Base-by-base conservation (phyloP, 1,140 invertebrate species). In the Drosophila bocqueti region DNA sequence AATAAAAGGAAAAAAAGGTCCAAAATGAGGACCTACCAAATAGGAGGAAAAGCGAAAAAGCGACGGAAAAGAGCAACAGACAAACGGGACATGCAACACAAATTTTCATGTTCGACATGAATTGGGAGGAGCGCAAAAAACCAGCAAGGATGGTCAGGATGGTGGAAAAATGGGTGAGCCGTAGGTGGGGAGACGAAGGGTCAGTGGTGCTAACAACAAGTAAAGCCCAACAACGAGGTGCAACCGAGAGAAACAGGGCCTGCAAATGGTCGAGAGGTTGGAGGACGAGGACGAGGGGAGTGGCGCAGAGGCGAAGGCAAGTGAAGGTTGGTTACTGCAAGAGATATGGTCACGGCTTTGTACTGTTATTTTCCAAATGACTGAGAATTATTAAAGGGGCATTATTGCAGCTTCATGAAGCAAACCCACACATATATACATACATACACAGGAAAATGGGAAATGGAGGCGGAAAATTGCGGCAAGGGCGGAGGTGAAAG, bases 361-460 rank as follows among this genome's bases (percentile, higher is more conserved):
- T 90, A 66, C 65, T 68, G 86, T 83, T 90, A 91, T 91, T 91
- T 91, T 91, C 89, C 89, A 85, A 89, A 89, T 67, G 81, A 89
- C 68, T 83, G 87, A 71, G 78, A 87, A 87, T 91, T 91, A 91
- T 91, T 91, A 91, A 91, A 91, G 80, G 74, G 74, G 45, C 81
- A 91, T 91, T 91, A 91, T 77, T 91, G 79, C 84, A 91, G 87
- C 83, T 87, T 91, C 76, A 82, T 72, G 74, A 84, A 89, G 75
- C 84, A 90, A 60, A 71, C 71, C 76, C 29, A 67, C 34, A 86
- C 15, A 52, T 13, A 21, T 0, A 21, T 13, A 50, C 11, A 9
- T 15, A 49, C n/a, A 24, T 11, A 24, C 6, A 36, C 7, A 36
- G 52, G 31, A 36, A 65, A 47, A 47, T 47, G 24, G 9, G n/a